Base-by-base conservation (phyloP, 2,888 invertebrate species). In the Tipula unca region DNA sequence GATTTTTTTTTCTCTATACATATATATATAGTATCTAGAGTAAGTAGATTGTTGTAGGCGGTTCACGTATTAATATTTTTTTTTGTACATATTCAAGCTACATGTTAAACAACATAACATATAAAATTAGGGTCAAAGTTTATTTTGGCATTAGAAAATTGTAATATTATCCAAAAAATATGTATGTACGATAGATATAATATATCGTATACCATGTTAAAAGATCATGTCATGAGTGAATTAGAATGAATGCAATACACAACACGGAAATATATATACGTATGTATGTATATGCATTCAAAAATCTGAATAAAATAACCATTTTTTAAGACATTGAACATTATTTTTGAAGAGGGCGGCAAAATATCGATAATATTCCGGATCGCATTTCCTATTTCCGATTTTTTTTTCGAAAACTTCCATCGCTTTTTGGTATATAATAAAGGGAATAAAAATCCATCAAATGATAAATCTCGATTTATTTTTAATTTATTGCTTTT, bases 351-450 rank as follows among this genome's bases (percentile, higher is more conserved):
- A 25, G 13, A 69, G 69, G 25, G 69, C 25, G 69, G 25, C 13
- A 6, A 25, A 69, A 69, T 25, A 69, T 69, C 69, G 69, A 85
- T 42, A 85, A 86, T 86, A 86, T 86, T 87, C 87, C 87, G 86
- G 87, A 86, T 87, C 87, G 86, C 87, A 87, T 87, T 87, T 87
- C 87, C 87, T 86, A 83, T 86, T 87, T 86, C 86, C 86, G 83
- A 36, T 84, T 84, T 69, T 84, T 86, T 84, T 35, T 36, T 84
- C 2, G 6, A 29, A 82, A 82, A 82, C 29, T 29, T 8, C 29
- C 6, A 14, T 82, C 32, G 3, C 32, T 6, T 32, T 32, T 29
- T 82, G n/a, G 29, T 35, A 29, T 82, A 29, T 32, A 32, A 83
- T 14, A 83, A 35, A 32, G 29, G 83, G 17, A 83, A 83, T 35